Evolutionary conservation across 1,140 invertebrate genomes (phyloP), one percentile per base, ranked within the genome.

Genomic region (Euura lappo): DNA sequence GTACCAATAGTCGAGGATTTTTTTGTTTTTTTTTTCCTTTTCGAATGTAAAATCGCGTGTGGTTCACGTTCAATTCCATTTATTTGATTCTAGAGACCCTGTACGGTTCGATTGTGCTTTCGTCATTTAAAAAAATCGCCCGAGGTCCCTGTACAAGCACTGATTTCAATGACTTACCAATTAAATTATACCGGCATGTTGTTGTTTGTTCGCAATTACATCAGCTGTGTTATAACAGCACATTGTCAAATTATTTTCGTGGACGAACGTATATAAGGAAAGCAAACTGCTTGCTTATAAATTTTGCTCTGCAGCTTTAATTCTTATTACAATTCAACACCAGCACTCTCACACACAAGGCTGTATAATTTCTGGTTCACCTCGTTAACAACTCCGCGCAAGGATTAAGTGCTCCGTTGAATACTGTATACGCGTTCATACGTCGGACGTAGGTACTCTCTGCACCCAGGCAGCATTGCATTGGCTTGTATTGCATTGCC

Each of bases 161-260:
- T n/a, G 51, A 60, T 60, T 28, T 60, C 51, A 60, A 60, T 60
- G 51, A 60, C 51, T 60, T 60, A 28, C 51, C 51, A 60, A 60
- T 60, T 60, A 60, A 60, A 60, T 60, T 11, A 60, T n/a, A 60
- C 51, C 13, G 13, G 8, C 51, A n/a, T n/a, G 10, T 28, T 28
- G 28, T 28, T 28, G 28, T 28, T 28, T 28, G 28, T 60, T n/a
- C 51, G 51, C 51, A 60, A 60, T 60, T 60, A 60, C 51, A 60
- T 60, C 51, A 60, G 51, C 13, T 60, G 8, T n/a, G 51, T 8
- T 60, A 60, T 60, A 60, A 60, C 13, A 60, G 28, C 51, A 60
- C 13, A 60, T 60, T n/a, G 51, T 11, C 13, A n/a, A 60, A 60
- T 60, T 60, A 60, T 60, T 60, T 60, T 60, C 6, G 51, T 60